A percentile compares a stretch with the other conserved stretches of the same genome.
These are phyloP conservation scores for Atrina japonica DNA, from an alignment of 2,888 invertebrate species.

Conservation along the genomic window DNA sequence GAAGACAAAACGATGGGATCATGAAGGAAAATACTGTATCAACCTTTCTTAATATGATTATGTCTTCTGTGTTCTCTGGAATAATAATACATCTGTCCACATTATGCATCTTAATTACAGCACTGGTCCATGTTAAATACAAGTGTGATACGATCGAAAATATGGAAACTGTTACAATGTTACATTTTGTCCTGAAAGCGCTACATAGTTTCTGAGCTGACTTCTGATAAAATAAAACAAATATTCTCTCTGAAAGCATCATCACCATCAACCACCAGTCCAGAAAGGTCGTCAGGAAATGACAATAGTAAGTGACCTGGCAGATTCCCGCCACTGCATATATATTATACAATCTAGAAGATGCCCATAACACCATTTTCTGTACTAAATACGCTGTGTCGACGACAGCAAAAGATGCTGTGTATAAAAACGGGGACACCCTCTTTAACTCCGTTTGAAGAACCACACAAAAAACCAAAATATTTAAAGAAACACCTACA, in stretches of 20 bases:
- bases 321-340: slow-evolving; percentile 60
- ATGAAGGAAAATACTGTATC: slow-evolving; percentile 64
- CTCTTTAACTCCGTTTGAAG: slow-evolving; percentile 54
- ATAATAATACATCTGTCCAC: slow-evolving; percentile 57
- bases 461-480: slow-evolving; percentile 42
- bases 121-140: slow-evolving; percentile 62
- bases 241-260: slow-evolving; percentile 49
- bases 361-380: slow-evolving; percentile 58
- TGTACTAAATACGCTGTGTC: slow-evolving; percentile 54
- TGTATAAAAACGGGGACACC: slow-evolving; percentile 51
- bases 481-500: slow-evolving; percentile 53
- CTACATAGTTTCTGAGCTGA: slow-evolving; percentile 44
- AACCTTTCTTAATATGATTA: slow-evolving; percentile 61
- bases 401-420: slow-evolving; percentile 52
- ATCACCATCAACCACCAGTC: slow-evolving; percentile 56
- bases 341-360: slow-evolving; percentile 49
- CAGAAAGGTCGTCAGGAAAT: slow-evolving; percentile 55
- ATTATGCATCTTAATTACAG: slow-evolving; percentile 40
- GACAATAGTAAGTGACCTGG: slow-evolving; percentile 57
- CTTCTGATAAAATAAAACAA: slow-evolving; percentile 39
- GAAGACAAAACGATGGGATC: slow-evolving; percentile 49
- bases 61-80: slow-evolving; percentile 60
- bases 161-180: slow-evolving; percentile 48
- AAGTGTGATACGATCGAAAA: slow-evolving; percentile 58
- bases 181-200: slow-evolving; percentile 57